Evolutionary conservation across 2,113 vertebrate genomes (phyloP).

Genomic region (Neogale vison): DNA sequence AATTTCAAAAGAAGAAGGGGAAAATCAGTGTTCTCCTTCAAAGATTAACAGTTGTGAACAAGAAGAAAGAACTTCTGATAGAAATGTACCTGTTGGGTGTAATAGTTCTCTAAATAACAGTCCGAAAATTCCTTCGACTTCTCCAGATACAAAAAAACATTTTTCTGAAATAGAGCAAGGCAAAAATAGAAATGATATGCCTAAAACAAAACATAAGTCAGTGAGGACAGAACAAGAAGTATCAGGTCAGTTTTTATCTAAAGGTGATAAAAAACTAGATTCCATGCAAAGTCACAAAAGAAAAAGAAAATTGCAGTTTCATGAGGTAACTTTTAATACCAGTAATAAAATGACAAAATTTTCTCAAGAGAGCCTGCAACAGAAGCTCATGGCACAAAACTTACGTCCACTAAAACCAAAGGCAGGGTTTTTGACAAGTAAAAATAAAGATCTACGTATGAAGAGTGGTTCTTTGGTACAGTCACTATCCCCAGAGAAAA

Average conservation of each 20-base stretch:
- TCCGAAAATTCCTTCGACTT: not conserved
- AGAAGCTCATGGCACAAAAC: constrained; percentile 34
- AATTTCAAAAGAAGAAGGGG: constrained; percentile 17
- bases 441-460: constrained; percentile 19
- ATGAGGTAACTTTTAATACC: constrained; percentile 14
- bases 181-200: not conserved
- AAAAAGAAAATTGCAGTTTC: not conserved
- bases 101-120: not conserved
- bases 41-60: constrained; percentile 14
- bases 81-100: not conserved
- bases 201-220: not conserved
- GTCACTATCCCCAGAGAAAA: not conserved
- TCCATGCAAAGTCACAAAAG: not conserved
- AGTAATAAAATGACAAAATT: not conserved
- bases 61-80: not conserved
- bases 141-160: not conserved
- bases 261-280: constrained; percentile 52
- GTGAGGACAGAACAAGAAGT: not conserved
- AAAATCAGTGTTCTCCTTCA: not conserved
- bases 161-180: not conserved
- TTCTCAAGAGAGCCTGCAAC: not conserved
- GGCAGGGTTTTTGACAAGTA: not conserved
- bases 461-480: constrained; percentile 36
- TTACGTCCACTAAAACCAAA: not conserved
- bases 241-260: not conserved